Percentiles rank a stretch among this genome's conserved stretches.
Evolutionary conservation across 2,113 vertebrate genomes (phyloP).

Genomic region (Corynorhinus townsendii): DNA sequence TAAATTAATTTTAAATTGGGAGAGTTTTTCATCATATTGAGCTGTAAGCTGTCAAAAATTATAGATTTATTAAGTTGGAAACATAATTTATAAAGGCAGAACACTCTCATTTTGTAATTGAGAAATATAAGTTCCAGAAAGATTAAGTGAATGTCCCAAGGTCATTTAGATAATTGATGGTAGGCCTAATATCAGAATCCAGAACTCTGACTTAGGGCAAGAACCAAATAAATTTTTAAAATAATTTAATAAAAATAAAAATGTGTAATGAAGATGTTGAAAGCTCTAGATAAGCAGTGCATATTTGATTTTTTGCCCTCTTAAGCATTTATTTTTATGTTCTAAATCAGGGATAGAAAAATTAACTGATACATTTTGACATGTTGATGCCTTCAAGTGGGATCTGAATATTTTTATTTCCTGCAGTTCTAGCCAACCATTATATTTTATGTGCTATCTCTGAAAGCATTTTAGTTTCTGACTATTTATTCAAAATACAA

Average conservation of each 20-base stretch:
- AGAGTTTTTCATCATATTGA: background rate
- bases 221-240: background rate
- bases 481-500: background rate
- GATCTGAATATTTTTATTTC: background rate
- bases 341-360: background rate
- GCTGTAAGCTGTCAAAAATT: constrained; percentile 43
- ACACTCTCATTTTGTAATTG: background rate
- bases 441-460: background rate
- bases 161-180: background rate
- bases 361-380: background rate
- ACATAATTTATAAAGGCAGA: background rate
- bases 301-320: background rate
- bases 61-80: background rate
- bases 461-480: background rate
- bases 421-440: background rate
- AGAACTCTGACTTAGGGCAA: background rate
- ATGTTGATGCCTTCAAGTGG: background rate
- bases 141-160: background rate
- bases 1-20: background rate
- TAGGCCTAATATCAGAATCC: background rate
- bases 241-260: background rate
- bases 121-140: background rate
- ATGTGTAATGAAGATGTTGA: background rate
- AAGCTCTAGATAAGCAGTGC: background rate
- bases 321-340: background rate